Evolutionary conservation across 2,113 vertebrate genomes (phyloP), one percentile per base, ranked within the genome.

Genomic region (Corapipo altera): DNA sequence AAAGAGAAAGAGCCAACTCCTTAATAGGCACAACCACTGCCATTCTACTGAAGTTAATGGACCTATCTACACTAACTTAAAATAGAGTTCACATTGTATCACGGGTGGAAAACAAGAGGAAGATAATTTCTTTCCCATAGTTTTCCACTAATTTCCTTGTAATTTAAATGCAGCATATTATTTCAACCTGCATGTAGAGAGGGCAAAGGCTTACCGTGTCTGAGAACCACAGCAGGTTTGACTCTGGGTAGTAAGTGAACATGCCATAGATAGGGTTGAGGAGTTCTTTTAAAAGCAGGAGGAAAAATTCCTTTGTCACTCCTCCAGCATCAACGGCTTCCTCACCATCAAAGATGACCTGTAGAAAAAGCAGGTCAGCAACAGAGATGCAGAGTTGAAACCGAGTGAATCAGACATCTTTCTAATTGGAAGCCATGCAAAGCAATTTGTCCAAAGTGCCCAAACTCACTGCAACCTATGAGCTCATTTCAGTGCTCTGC

Each of bases 281-380:
- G 71, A 99, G 98, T 88, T 99, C 99, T 97, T 99, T 99, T 26
- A 99, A 95, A 69, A 99, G 97, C 88, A 99, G 96, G 62, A 99
- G 98, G 96, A 99, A 99, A 97, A 99, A 99, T 94, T 99, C 99
- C 93, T 99, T 99, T 44, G 99, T 99, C 23, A 99, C 99, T 33
- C 99, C 99, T 9, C 99, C 99, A 55, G 99, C 99, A 30, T 99
- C 99, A 49, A 99, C 99, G 8, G 99, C 99, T 96, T 99, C 99
- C 95, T 99, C 99, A 8, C 99, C 99, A 72, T 99, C 99, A 93
- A 99, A 99, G 96, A 99, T 99, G 73, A 99, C 99, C 99, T 99
- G 93, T 2, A 95, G 91, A 19, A 85, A 91, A 76, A 78, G 86
- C 30, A 85, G 23, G 46, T 43, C 67, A 92, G 75, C 75, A 72